These are phyloP conservation scores for Plutomurus gul DNA, from an alignment of 1,140 invertebrate genomes.

Conservation along the genomic window DNA sequence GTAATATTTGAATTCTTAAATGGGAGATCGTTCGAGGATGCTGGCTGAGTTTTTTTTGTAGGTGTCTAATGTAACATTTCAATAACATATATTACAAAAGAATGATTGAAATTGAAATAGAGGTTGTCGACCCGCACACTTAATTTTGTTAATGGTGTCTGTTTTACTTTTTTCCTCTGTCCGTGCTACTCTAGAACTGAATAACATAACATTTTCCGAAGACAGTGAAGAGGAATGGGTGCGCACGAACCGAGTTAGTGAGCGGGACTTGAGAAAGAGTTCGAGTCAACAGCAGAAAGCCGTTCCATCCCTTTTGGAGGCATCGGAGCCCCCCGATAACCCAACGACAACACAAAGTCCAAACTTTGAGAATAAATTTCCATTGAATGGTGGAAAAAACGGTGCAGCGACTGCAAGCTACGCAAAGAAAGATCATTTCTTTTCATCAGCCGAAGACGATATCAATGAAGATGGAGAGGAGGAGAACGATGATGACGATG, in stretches of 20 bases:
- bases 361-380: slow-evolving; percentile 34
- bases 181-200: slow-evolving; percentile 39
- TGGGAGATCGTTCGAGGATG: too few relatives aligned
- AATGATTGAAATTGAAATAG: not conserved
- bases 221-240: slow-evolving; percentile 46
- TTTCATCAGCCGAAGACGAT: slow-evolving; percentile 8
- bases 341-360: not conserved
- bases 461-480: slow-evolving; percentile 33
- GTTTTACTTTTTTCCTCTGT: slow-evolving; percentile 25
- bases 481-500: slow-evolving; percentile 37
- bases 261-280: slow-evolving; percentile 8
- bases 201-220: slow-evolving; percentile 40
- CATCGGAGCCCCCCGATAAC: not conserved
- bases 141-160: not conserved
- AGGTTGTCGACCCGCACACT: not conserved
- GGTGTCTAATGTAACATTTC: too few relatives aligned
- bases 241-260: slow-evolving; percentile 10
- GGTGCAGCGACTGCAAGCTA: not conserved
- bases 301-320: not conserved
- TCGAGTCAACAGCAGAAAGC: not conserved
- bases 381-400: slow-evolving; percentile 13
- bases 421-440: not conserved
- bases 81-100: too few relatives aligned
- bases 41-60: too few relatives aligned
- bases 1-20: too few relatives aligned